Evolutionary conservation across 2,888 invertebrate genomes (phyloP).

Genomic region (Cheilosia impressa): DNA sequence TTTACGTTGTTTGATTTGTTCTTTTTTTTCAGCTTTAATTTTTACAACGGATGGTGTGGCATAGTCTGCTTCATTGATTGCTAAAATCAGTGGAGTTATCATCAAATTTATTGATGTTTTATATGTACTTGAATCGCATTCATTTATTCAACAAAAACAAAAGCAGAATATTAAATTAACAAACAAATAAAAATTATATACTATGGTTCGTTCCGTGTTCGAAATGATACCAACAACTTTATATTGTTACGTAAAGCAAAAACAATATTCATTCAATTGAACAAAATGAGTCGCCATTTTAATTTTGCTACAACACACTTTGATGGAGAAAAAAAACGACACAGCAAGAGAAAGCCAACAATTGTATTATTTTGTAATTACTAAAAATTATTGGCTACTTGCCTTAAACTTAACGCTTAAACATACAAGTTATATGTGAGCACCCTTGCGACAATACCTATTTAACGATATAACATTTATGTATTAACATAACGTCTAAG

Average conservation of each 20-base stretch:
- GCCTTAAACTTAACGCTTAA: neutral
- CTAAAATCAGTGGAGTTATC: conserved; percentile 75
- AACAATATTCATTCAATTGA: too few species aligned
- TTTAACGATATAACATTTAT: too few species aligned
- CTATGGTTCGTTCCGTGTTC: too few species aligned
- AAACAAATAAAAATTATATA: conserved; percentile 5
- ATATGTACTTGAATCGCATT: conserved; percentile 39
- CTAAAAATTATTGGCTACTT: too few species aligned
- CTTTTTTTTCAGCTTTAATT: conserved; percentile 80
- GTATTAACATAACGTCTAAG: too few species aligned
- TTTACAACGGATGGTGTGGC: conserved; percentile 76
- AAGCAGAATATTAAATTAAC: conserved; percentile 25
- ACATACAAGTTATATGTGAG: neutral
- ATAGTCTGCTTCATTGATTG: conserved; percentile 82
- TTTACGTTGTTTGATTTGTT: conserved; percentile 75
- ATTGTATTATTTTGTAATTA: too few species aligned
- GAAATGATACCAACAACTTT: too few species aligned
- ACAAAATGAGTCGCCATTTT: too few species aligned
- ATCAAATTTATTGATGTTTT: conserved; percentile 3
- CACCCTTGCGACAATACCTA: neutral
- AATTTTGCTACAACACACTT: too few species aligned
- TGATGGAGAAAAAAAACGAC: too few species aligned
- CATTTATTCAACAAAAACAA: conserved; percentile 69
- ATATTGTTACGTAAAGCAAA: too few species aligned
- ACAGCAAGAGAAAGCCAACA: too few species aligned